Conservation (phyloP, 2,113 vertebrate genomes). For the Galbula dea region DNA sequence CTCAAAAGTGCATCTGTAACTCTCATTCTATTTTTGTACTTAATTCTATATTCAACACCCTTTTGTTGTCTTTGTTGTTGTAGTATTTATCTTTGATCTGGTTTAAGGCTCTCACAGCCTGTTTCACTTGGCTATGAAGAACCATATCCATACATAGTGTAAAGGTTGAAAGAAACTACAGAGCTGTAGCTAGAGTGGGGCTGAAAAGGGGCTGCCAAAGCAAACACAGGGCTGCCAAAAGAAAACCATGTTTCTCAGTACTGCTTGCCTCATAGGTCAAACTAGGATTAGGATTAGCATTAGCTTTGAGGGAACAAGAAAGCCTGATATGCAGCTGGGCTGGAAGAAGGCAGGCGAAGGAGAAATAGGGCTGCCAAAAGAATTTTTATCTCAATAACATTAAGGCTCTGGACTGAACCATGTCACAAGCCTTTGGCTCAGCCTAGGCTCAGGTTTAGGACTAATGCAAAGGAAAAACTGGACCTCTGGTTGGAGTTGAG, state of each 20-base stretch:
- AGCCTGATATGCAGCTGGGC: neutral
- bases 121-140: neutral
- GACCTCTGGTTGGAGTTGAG: neutral
- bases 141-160: accelerated
- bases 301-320: neutral
- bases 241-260: neutral
- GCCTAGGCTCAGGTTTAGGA: neutral
- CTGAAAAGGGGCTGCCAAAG: neutral
- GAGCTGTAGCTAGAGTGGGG: neutral
- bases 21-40: neutral
- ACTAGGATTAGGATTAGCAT: neutral
- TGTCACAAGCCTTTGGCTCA: neutral
- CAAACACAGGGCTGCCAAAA: neutral
- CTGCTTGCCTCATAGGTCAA: neutral
- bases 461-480: neutral
- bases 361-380: neutral
- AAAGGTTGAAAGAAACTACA: neutral
- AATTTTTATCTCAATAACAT: neutral
- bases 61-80: neutral
- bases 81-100: neutral
- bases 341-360: neutral
- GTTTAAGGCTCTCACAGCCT: neutral
- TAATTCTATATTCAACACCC: neutral
- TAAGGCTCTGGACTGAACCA: neutral
- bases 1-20: neutral